Evolutionary conservation across 2,113 vertebrate species (phyloP).

Genomic region (Channa maculata): DNA sequence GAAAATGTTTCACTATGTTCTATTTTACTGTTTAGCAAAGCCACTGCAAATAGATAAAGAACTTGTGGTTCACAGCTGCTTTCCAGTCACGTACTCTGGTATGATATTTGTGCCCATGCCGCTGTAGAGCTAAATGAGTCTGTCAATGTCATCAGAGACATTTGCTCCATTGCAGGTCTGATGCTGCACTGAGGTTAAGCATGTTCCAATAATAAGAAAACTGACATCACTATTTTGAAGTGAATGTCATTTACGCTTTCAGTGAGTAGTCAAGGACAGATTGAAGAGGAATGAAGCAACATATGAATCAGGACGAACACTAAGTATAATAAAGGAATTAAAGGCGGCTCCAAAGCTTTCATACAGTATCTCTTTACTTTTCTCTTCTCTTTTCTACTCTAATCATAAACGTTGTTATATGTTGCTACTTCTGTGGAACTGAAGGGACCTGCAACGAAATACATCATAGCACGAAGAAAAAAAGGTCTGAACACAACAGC

Average conservation of each 20-base stretch:
- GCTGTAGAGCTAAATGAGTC: not conserved
- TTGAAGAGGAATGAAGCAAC: constrained; percentile 13
- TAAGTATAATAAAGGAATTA: not conserved
- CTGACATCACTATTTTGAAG: constrained; percentile 12
- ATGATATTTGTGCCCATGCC: not conserved
- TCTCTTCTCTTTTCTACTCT: not conserved
- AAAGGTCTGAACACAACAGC: not conserved
- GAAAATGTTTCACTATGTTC: constrained; percentile 1
- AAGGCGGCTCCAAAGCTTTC: not conserved
- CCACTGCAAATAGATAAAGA: constrained; percentile 2
- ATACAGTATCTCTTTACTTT: not conserved
- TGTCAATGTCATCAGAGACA: not conserved
- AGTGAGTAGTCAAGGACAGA: constrained; percentile 48
- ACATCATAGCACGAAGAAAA: not conserved
- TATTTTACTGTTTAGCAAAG: not conserved
- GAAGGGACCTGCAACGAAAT: not conserved
- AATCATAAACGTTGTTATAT: not conserved
- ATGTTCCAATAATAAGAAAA: constrained; percentile 22
- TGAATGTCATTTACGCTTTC: constrained; percentile 25
- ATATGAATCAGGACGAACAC: not conserved
- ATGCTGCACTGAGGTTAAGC: not conserved
- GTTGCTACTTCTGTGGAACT: not conserved
- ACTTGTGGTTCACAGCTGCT: constrained; percentile 20
- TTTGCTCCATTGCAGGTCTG: not conserved
- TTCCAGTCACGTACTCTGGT: not conserved